phyloP scores from a whole-genome alignment of 2,888 invertebrate genomes.

The Polydrusus cervinus region DNA sequence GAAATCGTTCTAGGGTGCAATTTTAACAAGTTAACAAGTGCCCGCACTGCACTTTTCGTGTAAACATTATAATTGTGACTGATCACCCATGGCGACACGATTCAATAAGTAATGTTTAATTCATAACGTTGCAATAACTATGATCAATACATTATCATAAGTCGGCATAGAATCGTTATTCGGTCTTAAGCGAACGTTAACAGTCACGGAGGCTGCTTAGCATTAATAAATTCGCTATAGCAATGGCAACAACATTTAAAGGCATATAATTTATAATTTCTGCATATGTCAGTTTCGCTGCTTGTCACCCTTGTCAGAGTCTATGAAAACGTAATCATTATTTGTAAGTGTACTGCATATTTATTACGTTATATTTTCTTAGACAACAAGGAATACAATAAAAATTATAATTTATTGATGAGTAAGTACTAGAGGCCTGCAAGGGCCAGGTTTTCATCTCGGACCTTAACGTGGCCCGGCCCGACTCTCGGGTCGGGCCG shows the following conservation, averaged over 20 bases:
- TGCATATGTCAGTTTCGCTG: conserved; percentile 23
- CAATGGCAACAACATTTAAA: conserved; percentile 30
- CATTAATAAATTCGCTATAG: conserved; percentile 46
- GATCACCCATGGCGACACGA: conserved; percentile 42
- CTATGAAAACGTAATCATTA: conserved; percentile 14
- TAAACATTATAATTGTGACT: conserved; percentile 36
- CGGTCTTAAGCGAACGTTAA: conserved; percentile 42
- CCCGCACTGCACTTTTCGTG: conserved; percentile 25
- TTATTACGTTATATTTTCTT: too few relatives aligned
- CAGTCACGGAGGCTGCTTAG: conserved; percentile 42
- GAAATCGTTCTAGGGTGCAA: not conserved
- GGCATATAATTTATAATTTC: conserved; percentile 30
- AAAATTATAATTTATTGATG: too few relatives aligned
- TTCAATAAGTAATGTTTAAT: conserved; percentile 49
- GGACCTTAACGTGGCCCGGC: too few relatives aligned
- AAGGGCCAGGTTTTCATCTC: too few relatives aligned
- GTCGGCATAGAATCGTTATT: conserved; percentile 43
- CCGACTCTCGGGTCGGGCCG: too few relatives aligned
- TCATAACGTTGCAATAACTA: conserved; percentile 46
- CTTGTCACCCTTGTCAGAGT: conserved; percentile 26
- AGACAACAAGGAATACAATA: too few relatives aligned
- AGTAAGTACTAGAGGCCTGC: too few relatives aligned
- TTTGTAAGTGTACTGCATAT: too few relatives aligned
- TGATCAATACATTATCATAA: conserved; percentile 48
- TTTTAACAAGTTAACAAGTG: conserved; percentile 15